Evolutionary conservation across 2,113 vertebrate species (phyloP), one percentile per base, ranked within the genome.

Genomic region (Gadus macrocephalus): DNA sequence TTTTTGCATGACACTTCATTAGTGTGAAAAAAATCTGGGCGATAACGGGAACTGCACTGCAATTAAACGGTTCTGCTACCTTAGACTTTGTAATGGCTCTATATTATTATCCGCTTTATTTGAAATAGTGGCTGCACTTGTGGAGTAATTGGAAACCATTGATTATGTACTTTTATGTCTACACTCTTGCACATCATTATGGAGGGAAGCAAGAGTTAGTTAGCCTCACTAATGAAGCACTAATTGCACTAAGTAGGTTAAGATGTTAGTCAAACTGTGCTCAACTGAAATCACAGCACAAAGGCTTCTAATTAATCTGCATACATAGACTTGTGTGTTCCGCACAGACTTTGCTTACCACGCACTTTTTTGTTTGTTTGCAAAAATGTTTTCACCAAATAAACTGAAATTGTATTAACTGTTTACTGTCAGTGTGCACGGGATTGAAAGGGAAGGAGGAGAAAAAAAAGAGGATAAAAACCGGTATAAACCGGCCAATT

Each of bases 1-100:
- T 96, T 98, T 97, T 91, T 89, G 95, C 95, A 96, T 99, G 97
- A 99, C 97, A 98, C 96, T 98, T 99, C 96, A 98, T 99, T 99
- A 99, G 96, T 95, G 95, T 95, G 95, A 98, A 98, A 98, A 49
- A 98, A 98, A 91, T 97, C 95, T 95, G 92, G 89, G 93, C 94
- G 95, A 95, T 96, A 95, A 96, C 89, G 95, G 94, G 96, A 96
- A 95, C 92, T 94, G 94, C 93, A 89, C 94, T 92, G 94, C 97
- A 99, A 99, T 98, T 99, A 98, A 97, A 96, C 93, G 95, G 94
- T 94, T 96, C 92, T 96, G 95, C 96, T 96, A 93, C 93, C 95
- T 93, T 93, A 93, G 94, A 95, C 93, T 94, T 94, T 92, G 94
- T 97, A 97, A 96, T 96, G 94, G 93, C 93, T 94, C 95, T 96